Evolutionary conservation across 2,888 invertebrate species (phyloP), one percentile per base, ranked within the genome.

Genomic region (Spodoptera littoralis): DNA sequence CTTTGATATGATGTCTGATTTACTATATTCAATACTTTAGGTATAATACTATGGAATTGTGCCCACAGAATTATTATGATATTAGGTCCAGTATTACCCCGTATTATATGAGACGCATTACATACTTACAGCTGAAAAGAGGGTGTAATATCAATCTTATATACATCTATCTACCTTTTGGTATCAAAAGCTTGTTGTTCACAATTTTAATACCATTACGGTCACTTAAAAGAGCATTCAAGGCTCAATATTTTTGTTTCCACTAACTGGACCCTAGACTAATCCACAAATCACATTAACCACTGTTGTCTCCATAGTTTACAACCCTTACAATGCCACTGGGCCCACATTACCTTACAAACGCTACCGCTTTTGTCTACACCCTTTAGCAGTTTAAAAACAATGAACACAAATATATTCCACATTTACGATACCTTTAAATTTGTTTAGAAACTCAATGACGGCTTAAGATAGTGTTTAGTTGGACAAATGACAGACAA

Each of bases 301-400:
- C 56, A 48, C 63, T 48, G 59, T 54, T 47, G 43, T n/a, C 12
- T 18, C 46, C 45, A 24, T 44, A 65, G 57, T 18, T 22, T 41
- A 49, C 55, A 61, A 62, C 41, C 45, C 27, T 9, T 58, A 36
- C 13, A 45, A 59, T 41, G 13, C 50, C 11, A 63, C 8, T 9
- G 36, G 6, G 36, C 54, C 45, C n/a, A 9, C 27, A 47, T 75
- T 73, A 77, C 73, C 75, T 63, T 22, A 24, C 22, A 70, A 73
- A 69, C 22, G 65, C 8, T 51, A 11, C 74, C 66, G 72, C 75
- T 49, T 54, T 76, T 65, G 61, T 70, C 63, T 70, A 47, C 1
- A 11, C 9, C 1, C n/a, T 45, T n/a, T 8, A n/a, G 24, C 24
- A 45, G 53, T 11, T 3, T n/a, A 11, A 57, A 57, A 30, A 66